Evolutionary conservation across 2,888 invertebrate species (phyloP), one percentile per base, ranked within the genome.

Genomic region (Tortricodes alternella): DNA sequence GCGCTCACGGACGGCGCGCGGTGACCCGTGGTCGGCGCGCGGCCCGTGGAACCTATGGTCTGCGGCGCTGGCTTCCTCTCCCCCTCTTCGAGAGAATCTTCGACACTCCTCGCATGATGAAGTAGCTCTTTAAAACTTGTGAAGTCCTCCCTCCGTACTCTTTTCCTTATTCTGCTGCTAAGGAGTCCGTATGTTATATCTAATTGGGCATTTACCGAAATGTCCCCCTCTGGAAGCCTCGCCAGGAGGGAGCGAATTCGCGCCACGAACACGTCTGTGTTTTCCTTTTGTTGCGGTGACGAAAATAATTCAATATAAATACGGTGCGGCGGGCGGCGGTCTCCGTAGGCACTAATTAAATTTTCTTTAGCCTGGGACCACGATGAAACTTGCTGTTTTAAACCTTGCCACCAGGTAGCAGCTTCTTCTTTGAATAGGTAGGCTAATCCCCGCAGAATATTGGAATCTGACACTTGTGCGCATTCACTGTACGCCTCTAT

Each of bases 321-420:
- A 4, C 32, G 11, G 32, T 44, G 44, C 5, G 44, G 44, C 19
- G 44, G 44, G 9, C 44, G 44, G 29, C 44, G 44, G 19, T 44
- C 44, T 4, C 44, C 44, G 18, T 18, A 44, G 16, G 44, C 32
- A 44, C 44, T 44, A 3, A 44, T n/a, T 32, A 32, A 8, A 11
- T 32, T 32, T 13, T 32, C 32, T 32, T 11, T 32, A 4, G 32
- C 32, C 32, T 32, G 32, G 2, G 11, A 1, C 11, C 11, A 11
- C 21, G 21, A 21, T 21, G 21, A 21, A 6, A 21, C 6, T 21
- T 21, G 21, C 21, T 21, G 21, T 21, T 21, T 21, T 21, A 21
- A 4, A 21, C 21, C 21, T 21, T 21, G 21, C 21, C 21, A 21
- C 21, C 21, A 21, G 21, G 21, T 21, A 21, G 21, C 21, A 6